These are phyloP conservation scores for Hylaeus volcanicus DNA, from an alignment of 1,140 invertebrate species.

Conservation along the genomic window DNA sequence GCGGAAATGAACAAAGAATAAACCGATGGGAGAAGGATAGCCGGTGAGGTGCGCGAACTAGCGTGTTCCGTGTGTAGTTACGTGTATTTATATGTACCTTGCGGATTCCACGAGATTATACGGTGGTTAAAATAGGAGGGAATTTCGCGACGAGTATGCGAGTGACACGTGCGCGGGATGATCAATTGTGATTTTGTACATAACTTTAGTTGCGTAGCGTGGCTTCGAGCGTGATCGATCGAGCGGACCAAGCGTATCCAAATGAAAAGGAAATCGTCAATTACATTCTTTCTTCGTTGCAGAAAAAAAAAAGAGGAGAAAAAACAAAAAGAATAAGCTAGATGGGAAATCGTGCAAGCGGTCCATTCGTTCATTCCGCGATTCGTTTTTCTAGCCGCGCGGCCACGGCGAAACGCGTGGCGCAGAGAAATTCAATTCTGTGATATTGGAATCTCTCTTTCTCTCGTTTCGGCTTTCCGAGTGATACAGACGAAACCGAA, in stretches of 20 bases:
- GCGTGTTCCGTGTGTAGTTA: constrained; percentile 30
- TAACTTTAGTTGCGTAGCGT: constrained; percentile 52
- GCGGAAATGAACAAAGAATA: constrained; percentile 21
- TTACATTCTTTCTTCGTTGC: constrained; percentile 39
- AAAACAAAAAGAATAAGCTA: too few species aligned
- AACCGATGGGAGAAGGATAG: neutral
- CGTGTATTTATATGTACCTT: constrained; percentile 43
- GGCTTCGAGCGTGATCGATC: constrained; percentile 33
- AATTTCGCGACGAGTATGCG: neutral
- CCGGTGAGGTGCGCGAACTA: constrained; percentile 16
- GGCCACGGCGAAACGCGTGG: constrained; percentile 16
- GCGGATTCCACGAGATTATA: constrained; percentile 53
- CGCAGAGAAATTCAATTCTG: constrained; percentile 64
- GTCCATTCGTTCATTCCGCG: constrained; percentile 31
- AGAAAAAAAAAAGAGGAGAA: neutral
- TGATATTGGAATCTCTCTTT: constrained; percentile 63
- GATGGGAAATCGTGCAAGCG: neutral
- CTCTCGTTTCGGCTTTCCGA: constrained; percentile 52
- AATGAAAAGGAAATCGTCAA: constrained; percentile 47
- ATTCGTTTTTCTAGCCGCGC: constrained; percentile 31
- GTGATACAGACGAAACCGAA: neutral
- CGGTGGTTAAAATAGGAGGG: neutral
- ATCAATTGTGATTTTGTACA: constrained; percentile 62
- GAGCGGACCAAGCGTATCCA: constrained; percentile 21
- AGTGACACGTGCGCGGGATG: neutral